phyloP scores from a whole-genome alignment of 2,888 invertebrate genomes.

The Homarus gammarus region DNA sequence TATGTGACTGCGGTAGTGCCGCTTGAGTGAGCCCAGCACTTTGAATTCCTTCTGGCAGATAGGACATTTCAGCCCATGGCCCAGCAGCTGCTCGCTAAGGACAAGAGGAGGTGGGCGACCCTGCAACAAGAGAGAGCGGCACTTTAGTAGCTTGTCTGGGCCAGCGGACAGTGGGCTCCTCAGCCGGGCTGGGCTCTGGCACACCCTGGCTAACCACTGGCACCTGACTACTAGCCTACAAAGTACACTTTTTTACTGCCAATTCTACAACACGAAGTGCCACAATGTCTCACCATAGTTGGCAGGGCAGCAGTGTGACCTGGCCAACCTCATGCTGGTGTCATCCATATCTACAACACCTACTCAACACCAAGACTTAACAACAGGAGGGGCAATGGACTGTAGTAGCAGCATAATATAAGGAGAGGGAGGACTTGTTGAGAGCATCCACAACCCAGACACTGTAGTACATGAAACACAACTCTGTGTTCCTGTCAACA shows the following conservation, averaged over 20 bases:
- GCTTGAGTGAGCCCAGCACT: slow-evolving; percentile 75
- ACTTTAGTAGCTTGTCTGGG: slow-evolving; percentile 74
- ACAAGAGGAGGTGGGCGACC: slow-evolving; percentile 71
- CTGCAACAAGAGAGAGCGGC: slow-evolving; percentile 73
- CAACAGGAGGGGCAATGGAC: neutral
- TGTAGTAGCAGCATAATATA: neutral
- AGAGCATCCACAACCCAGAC: neutral
- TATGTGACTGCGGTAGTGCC: slow-evolving; percentile 76
- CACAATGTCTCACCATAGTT: slow-evolving; percentile 14
- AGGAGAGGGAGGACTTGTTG: neutral
- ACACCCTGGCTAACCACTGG: slow-evolving; percentile 53
- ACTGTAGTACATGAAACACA: too few relatives aligned
- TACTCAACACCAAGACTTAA: neutral
- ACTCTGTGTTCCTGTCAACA: neutral
- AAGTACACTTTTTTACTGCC: slow-evolving; percentile 36
- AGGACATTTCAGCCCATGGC: slow-evolving; percentile 74
- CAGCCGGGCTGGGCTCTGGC: slow-evolving; percentile 52
- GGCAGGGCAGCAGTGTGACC: slow-evolving; percentile 6
- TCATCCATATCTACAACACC: slow-evolving; percentile 13
- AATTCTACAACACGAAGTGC: slow-evolving; percentile 48
- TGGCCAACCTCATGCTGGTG: slow-evolving; percentile 14
- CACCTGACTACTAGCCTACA: slow-evolving; percentile 51
- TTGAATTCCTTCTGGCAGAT: slow-evolving; percentile 76
- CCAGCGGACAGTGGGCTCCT: slow-evolving; percentile 56
- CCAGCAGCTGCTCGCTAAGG: slow-evolving; percentile 72